Evolutionary conservation across 2,113 vertebrate genomes (phyloP), one percentile per base, ranked within the genome.

Genomic region (Pithys albifrons): DNA sequence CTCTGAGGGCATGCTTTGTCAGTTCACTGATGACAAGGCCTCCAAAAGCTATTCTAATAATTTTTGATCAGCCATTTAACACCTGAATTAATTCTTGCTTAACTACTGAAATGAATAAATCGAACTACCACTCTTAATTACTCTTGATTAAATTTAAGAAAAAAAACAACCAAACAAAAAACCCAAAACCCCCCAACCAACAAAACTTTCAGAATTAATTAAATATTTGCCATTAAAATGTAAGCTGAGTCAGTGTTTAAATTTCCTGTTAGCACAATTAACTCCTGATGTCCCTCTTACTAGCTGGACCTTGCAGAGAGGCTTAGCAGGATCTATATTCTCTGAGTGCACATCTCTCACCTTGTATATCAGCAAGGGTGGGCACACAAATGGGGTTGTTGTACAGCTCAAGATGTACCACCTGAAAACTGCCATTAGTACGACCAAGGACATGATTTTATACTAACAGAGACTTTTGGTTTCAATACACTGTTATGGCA

Each of bases 291-390:
- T 41, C 4, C 19, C 24, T 65, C 14, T 41, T 43, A 29, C 24
- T 19, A 14, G 15, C 11, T 93, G 35, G 43, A 48, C 5, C 1
- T 78, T 61, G 28, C 25, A 81, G 64, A 78, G 25, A 52, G 33
- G 18, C 20, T 74, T 51, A 33, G 43, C 35, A 58, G 23, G 37
- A 51, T 19, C 31, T 66, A 1, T 55, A 28, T 52, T 49, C 19
- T 49, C 58, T 65, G 51, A 83, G 20, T 5, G 2, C 1, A 0
- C 12, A 0, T 55, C 31, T 65, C 57, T 82, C 51, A 28, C 11
- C 20, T 18, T 48, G 15, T 19, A 5, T 29, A 31, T 66, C 57
- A 35, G 27, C 51, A 80, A 43, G 41, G 22, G 20, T 9, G 5
- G 41, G 19, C 29, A 29, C 8, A 61, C 7, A 39, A 22, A 12